Evolutionary conservation across 1,140 invertebrate species (phyloP), one percentile per base, ranked within the genome.

Genomic region (Formica selysi): DNA sequence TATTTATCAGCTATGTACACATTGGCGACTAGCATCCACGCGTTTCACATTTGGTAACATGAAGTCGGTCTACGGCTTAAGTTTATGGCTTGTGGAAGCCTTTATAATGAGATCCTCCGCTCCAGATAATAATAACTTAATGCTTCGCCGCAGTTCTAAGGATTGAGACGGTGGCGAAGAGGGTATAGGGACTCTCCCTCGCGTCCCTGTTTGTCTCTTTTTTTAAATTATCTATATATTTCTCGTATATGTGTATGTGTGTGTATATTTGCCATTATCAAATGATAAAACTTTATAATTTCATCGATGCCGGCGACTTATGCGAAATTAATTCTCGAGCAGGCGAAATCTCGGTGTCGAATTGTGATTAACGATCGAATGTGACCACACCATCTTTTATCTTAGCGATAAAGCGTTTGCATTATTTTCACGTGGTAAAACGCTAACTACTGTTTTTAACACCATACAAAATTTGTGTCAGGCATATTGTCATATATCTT

Each of bases 51-150:
- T 91, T 90, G 76, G 87, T 88, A 91, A 91, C 90, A 89, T 81
- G 65, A 86, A 74, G 48, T 89, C 89, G 87, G 90, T 87, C 80
- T 54, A 84, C 73, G 87, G 89, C 85, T 91, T 88, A 91, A 91
- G 91, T 91, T 93, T 93, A 92, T 90, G 90, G 88, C 90, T 91
- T 88, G 91, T 91, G 87, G 92, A 91, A 93, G 91, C 92, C 89
- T 68, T 86, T 70, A 61, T 76, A 85, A 68, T 68, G 64, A 74
- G 80, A 68, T 57, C 62, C 64, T 68, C 29, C 57, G 38, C 32
- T 57, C 29, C 22, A 51, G 73, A 78, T 78, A 44, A 78, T 92
- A 91, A 92, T 91, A 93, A 92, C 91, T 92, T 90, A 91, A 93
- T 92, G 87, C 91, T 83, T 76, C 67, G 41, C 32, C 68, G 78